Conservation (phyloP, 2,113 vertebrate genomes). For the Muscicapa adusta region DNA sequence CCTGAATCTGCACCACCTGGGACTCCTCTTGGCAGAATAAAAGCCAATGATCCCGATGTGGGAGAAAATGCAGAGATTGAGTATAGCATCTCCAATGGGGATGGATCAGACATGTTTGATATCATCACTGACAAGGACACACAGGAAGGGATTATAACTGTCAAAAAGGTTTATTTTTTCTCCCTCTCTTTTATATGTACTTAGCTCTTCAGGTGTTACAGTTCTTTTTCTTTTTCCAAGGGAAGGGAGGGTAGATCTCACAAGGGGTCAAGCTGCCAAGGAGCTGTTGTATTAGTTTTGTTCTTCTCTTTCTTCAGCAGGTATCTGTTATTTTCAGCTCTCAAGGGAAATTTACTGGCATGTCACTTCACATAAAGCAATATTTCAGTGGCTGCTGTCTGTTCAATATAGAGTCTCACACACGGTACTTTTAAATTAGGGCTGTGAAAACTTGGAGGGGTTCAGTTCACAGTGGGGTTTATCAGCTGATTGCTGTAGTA, state of each 20-base stretch:
- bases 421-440: background rate
- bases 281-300: slow-evolving; percentile 34
- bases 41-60: slow-evolving; percentile 88
- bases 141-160: slow-evolving; percentile 91
- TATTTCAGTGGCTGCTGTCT: slow-evolving; percentile 22
- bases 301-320: slow-evolving; percentile 23
- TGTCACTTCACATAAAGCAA: slow-evolving; percentile 49
- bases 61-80: slow-evolving; percentile 89
- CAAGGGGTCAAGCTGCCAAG: slow-evolving; percentile 32
- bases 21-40: slow-evolving; percentile 87
- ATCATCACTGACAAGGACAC: slow-evolving; percentile 89
- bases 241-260: background rate
- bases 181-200: slow-evolving; percentile 46
- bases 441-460: background rate
- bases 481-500: background rate
- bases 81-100: slow-evolving; percentile 84
- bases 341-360: slow-evolving; percentile 27
- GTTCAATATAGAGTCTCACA: background rate
- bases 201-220: slow-evolving; percentile 1
- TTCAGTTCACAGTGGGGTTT: background rate
- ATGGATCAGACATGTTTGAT: slow-evolving; percentile 86
- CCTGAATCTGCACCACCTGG: slow-evolving; percentile 85
- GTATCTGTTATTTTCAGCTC: slow-evolving; percentile 38
- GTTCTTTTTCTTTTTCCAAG: slow-evolving; percentile 18
- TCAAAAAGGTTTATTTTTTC: slow-evolving; percentile 84